Conservation (phyloP, 2,113 vertebrate species). For the Diphyllodes magnificus region DNA sequence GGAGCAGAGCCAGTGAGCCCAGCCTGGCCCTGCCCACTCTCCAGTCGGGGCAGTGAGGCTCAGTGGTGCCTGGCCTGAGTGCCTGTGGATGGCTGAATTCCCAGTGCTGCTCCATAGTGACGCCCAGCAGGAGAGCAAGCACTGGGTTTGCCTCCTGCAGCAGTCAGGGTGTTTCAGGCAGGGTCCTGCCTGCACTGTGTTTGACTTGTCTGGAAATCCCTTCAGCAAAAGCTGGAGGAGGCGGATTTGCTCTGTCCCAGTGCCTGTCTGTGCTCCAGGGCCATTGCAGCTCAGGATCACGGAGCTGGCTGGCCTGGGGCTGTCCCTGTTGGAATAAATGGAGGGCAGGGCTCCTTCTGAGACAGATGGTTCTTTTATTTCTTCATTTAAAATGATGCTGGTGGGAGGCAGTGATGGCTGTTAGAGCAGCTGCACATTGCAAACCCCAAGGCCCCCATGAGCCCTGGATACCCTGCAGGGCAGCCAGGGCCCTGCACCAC, state of each 20-base stretch:
- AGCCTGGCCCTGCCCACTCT: background rate
- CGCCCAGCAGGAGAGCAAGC: background rate
- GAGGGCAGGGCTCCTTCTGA: background rate
- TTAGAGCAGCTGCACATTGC: background rate
- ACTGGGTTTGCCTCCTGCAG: background rate
- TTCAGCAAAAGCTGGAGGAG: background rate
- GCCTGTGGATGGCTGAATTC: background rate
- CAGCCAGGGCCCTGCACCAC: background rate
- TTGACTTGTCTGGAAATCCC: background rate
- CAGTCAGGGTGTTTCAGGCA: rapidly evolving
- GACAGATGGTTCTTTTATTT: background rate
- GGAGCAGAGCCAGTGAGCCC: background rate
- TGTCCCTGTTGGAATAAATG: background rate
- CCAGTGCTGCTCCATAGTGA: background rate
- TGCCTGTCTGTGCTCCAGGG: background rate
- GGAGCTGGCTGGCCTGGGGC: background rate
- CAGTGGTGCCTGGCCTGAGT: background rate
- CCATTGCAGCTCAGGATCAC: background rate
- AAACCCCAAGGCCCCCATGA: background rate
- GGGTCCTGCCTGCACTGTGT: background rate
- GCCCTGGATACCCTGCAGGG: background rate
- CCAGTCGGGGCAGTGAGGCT: rapidly evolving
- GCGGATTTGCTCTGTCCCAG: background rate
- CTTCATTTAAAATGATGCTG: background rate
- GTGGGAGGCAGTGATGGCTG: background rate